Evolutionary conservation across 2,113 vertebrate species (phyloP), one percentile per base, ranked within the genome.

Genomic region (Passer domesticus): DNA sequence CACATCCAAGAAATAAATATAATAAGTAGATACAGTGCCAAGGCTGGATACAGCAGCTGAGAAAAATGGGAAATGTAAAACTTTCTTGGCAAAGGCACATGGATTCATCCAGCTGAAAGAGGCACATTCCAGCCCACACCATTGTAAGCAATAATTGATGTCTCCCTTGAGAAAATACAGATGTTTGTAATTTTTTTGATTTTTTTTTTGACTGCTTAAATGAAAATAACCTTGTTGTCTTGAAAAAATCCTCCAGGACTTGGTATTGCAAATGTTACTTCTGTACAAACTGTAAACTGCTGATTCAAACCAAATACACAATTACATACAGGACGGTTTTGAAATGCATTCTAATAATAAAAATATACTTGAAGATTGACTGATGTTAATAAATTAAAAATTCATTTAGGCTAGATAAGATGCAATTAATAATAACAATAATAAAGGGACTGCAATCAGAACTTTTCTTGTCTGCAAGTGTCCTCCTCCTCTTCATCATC

Each of bases 31-130:
- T 55, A 24, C 19, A 37, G 63, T 94, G 97, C 96, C 96, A 96
- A 95, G 39, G 86, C 81, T 97, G 91, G 96, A 97, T 93, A 94
- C 92, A 94, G 93, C 94, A 96, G 94, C 96, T 1, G 83, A 96
- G 59, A 94, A 97, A 96, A 97, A 93, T 81, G 91, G 94, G 95
- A 97, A 97, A 97, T 94, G 85, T 96, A 96, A 95, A 96, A 95
- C 89, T 64, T 90, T 96, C 82, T 97, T 97, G 97, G 96, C 96
- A 95, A 52, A 35, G 53, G 67, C 69, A 72, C 58, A 60, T 60
- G 85, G 68, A 94, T 95, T 96, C 82, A 94, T 94, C 94, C 89
- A 96, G 94, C 96, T 97, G 91, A 88, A 95, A 85, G 91, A 96
- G 81, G 92, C 88, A 94, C 85, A 94, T 95, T 97, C 95, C 28